These are phyloP conservation scores for Thera obeliscata DNA, from an alignment of 2,888 invertebrate genomes.

Conservation along the genomic window DNA sequence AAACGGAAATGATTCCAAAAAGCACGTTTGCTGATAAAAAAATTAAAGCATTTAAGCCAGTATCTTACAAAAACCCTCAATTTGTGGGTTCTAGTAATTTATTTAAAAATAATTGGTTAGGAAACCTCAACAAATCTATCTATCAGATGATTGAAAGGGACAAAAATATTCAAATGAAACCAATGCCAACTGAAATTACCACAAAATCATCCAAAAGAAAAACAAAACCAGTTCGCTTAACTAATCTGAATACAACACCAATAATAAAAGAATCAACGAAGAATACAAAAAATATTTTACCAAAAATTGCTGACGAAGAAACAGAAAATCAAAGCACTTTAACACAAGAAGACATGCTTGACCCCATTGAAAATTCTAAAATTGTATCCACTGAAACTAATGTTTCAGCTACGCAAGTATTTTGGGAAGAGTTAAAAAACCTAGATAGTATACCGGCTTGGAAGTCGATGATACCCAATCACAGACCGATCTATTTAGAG, in stretches of 20 bases:
- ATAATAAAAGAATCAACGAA: conserved; percentile 1
- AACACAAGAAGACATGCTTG: conserved; percentile 14
- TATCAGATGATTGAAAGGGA: conserved; percentile 21
- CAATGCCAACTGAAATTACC: not conserved
- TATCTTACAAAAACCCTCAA: not conserved
- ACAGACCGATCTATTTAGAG: conserved; percentile 61
- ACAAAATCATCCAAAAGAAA: not conserved
- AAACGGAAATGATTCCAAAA: conserved; percentile 1
- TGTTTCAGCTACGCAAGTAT: conserved; percentile 9
- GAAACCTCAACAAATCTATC: conserved; percentile 16
- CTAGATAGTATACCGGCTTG: conserved; percentile 23
- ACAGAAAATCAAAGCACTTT: conserved; percentile 11
- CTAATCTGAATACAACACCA: not conserved
- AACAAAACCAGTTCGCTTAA: not conserved
- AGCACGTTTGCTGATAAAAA: not conserved
- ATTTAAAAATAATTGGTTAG: conserved; percentile 2
- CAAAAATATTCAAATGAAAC: conserved; percentile 36
- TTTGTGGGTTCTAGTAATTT: not conserved
- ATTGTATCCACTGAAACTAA: not conserved
- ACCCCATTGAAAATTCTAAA: conserved; percentile 12
- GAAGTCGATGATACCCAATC: conserved; percentile 56
- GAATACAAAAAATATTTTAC: not conserved
- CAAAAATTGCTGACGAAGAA: conserved; percentile 7
- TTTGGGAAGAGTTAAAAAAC: conserved; percentile 36
- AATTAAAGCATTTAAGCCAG: not conserved